These are phyloP conservation scores for Ciconia maguari DNA, from an alignment of 2,113 vertebrate genomes.

Conservation along the genomic window DNA sequence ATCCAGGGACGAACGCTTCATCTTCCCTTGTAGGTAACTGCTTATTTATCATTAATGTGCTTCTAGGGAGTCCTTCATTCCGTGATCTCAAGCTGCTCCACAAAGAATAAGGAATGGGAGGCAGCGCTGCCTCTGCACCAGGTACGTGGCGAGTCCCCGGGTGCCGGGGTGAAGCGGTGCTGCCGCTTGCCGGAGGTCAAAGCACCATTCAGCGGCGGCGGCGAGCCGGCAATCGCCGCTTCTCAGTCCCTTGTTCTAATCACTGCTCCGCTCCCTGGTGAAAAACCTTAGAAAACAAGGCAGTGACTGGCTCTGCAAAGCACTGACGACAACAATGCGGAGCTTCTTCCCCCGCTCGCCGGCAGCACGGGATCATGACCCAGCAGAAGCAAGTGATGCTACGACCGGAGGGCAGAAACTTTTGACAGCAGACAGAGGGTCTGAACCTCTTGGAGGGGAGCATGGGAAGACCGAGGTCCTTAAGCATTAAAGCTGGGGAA, in stretches of 20 bases:
- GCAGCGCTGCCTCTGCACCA: fast-evolving
- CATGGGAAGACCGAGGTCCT: fast-evolving
- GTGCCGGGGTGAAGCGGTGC: neutral
- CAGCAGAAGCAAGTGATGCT: neutral
- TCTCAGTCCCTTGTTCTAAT: neutral
- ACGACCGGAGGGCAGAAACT: neutral
- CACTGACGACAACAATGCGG: neutral
- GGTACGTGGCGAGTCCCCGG: fast-evolving
- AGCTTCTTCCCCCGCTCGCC: neutral
- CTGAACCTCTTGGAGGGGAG: neutral
- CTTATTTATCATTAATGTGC: fast-evolving
- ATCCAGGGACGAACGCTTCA: neutral
- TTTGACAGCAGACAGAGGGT: neutral
- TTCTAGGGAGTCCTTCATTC: neutral
- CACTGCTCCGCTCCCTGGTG: neutral
- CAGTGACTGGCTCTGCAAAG: conserved; percentile 45
- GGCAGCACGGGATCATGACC: neutral
- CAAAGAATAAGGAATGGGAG: neutral
- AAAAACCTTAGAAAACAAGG: neutral
- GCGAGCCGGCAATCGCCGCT: fast-evolving
- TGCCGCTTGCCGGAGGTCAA: neutral
- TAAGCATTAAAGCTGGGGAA: neutral
- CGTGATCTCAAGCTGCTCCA: neutral
- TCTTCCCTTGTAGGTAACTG: fast-evolving
- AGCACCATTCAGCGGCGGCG: neutral